Evolutionary conservation across 2,888 invertebrate species (phyloP), one percentile per base, ranked within the genome.

Genomic region (Andrena hattorfiana): DNA sequence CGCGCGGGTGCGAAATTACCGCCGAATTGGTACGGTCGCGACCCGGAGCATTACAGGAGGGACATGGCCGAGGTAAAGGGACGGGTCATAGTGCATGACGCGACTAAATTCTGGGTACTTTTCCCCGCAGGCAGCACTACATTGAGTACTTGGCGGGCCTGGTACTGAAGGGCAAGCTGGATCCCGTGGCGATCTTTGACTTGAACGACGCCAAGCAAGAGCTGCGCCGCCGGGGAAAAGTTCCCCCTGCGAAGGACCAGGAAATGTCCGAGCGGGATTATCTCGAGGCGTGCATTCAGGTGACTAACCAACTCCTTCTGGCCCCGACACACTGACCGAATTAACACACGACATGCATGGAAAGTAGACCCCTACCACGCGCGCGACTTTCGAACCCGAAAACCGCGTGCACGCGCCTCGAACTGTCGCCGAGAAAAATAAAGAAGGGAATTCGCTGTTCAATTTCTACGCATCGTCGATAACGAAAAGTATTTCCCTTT

Each of bases 91-190:
- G 73, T 85, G 72, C 81, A 56, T 54, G 72, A 60, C 83, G 75
- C 84, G 87, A 91, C 92, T 92, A 92, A 92, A 91, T 88, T 88
- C 82, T 92, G 91, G 93, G 93, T 90, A 92, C 93, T 94, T 94
- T 93, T 92, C 94, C 94, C 93, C 95, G 93, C 95, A 99, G 99
- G 96, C 95, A 96, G 93, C 99, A 99, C 96, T 99, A 98, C 96
- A 97, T 98, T 94, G 99, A 99, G 95, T 98, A 99, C 95, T 96
- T 99, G 95, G 98, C 98, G 93, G 96, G 96, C 91, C 96, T 97
- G 94, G 97, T 99, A 94, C 97, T 97, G 94, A 96, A 96, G 94
- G 95, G 97, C 94, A 95, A 96, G 92, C 95, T 99, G 94, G 99
- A 99, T 95, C 99, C 99, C 6, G 96, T 98, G 92, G 96, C 96